Base-by-base conservation (phyloP, 2,797 vertebrate species). In the Sebastes hubbsi region DNA sequence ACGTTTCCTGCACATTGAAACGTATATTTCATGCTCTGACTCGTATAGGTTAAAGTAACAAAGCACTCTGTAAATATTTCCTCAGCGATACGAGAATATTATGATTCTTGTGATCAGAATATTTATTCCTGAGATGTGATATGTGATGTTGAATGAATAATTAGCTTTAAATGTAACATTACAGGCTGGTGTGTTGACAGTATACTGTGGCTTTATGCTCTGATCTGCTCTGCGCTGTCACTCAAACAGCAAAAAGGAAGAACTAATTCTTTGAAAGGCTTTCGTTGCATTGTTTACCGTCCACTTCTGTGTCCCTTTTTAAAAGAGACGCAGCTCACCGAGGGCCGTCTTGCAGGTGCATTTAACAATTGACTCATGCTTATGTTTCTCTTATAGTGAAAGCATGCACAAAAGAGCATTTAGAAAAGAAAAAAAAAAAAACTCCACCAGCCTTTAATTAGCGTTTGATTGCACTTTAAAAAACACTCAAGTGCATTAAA, bases 401-500 rank as follows among this genome's bases (percentile, higher is more conserved):
- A 79, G 71, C 75, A 16, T 5, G 58, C 87, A 88, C 90, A 88
- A 83, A 88, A 80, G 80, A 80, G 82, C 91, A 81, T 92, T 92
- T 85, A 83, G 38, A 69, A 69, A 22, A 7, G 2, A 3, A 20
- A 54, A 63, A 32, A 13, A 16, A 67, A 32, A 12, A 16, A 49
- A n/a, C 16, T 42, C 69, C 67, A 65, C 78, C 76, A 82, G 82
- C 82, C 90, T 84, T 89, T 92, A 87, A 93, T 94, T 93, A 93
- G 77, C 84, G 4, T 91, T 92, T 92, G 89, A 93, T 92, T 94
- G 94, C 91, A 92, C 93, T 95, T 92, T 52, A 52, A 92, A 91
- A 94, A 82, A 76, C 91, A 92, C 89, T 92, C 88, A 77, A 88
- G 90, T 93, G 93, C 91, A 93, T 95, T 92, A 92, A 97, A 94